Evolutionary conservation across 2,113 vertebrate genomes (phyloP).

Genomic region (Otocyon megalotis): DNA sequence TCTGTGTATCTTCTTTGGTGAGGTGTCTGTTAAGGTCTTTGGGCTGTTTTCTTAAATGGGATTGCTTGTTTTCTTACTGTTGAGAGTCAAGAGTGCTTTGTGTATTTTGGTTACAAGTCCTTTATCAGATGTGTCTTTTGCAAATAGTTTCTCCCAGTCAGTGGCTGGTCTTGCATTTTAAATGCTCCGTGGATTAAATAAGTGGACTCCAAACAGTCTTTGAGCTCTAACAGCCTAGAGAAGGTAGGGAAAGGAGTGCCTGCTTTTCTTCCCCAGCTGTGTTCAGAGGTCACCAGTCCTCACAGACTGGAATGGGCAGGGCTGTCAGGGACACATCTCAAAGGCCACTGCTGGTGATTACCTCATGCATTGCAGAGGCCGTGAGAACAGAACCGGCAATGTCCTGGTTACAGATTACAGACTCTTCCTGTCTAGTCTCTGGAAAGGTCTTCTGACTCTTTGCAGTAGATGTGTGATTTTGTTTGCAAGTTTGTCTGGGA

Average conservation of each 20-base stretch:
- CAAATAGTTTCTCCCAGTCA: neutral
- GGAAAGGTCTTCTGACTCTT: neutral
- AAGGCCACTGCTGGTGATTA: neutral
- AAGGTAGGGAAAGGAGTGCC: neutral
- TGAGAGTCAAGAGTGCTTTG: neutral
- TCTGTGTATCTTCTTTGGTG: neutral
- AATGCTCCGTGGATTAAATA: neutral
- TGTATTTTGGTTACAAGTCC: neutral
- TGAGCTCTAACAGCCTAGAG: neutral
- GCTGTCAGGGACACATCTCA: neutral
- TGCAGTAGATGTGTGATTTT: neutral
- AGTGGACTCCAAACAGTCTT: neutral
- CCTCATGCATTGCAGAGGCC: neutral
- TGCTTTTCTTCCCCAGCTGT: neutral
- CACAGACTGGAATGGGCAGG: neutral
- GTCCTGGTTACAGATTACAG: neutral
- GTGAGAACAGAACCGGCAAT: neutral
- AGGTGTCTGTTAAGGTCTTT: neutral
- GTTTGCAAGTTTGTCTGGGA: neutral
- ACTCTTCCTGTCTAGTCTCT: neutral
- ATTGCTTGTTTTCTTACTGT: neutral
- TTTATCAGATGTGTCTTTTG: neutral
- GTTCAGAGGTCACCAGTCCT: neutral
- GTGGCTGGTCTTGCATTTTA: neutral
- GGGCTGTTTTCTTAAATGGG: neutral